Base-by-base conservation (phyloP, 2,797 vertebrate species). In the Alosa sapidissima region DNA sequence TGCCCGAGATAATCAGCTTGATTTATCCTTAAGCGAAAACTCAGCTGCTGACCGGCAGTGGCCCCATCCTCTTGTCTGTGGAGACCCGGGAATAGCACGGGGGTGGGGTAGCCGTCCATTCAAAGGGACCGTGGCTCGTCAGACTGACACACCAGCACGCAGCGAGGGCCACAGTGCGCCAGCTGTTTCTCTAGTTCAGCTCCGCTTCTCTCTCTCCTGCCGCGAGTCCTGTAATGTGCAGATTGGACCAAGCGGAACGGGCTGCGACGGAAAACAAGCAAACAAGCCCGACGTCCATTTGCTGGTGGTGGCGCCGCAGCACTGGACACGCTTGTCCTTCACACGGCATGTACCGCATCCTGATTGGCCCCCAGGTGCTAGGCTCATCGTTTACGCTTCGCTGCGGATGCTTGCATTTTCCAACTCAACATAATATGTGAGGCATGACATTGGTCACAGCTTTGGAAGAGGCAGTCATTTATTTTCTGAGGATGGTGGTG, bases 11-110 rank as follows among this genome's bases (percentile, higher is more conserved):
- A 82, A 87, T 87, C 85, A 82, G 82, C 85, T 83, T 87, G 85
- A 89, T 86, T 89, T 89, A 87, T 60, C 33, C 82, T 82, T 84
- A 82, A 90, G 55, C 72, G 60, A 88, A 88, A 87, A 84, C 45
- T 89, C 89, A 89, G 84, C 87, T 87, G 86, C 72, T 58, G 85
- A 84, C 83, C 75, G 36, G 62, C 81, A 86, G 78, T 11, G 41
- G 72, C 36, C 72, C 47, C 72, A 21, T 78, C 41, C 72, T 78
- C 36, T 78, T 19, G 81, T 72, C 49, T 82, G 41, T 16, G 52
- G 21, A 65, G 84, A 83, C 72, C 62, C n/a, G 52, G 52, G 54
- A 65, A 81, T 84, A 62, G 83, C 47, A 81, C 81, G 72, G 72
- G 36, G 72, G 72, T 78, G 36, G 72, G 16, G 13, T n/a, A 24